Base-by-base conservation (phyloP, 2,113 vertebrate genomes). In the Gyps fulvus region DNA sequence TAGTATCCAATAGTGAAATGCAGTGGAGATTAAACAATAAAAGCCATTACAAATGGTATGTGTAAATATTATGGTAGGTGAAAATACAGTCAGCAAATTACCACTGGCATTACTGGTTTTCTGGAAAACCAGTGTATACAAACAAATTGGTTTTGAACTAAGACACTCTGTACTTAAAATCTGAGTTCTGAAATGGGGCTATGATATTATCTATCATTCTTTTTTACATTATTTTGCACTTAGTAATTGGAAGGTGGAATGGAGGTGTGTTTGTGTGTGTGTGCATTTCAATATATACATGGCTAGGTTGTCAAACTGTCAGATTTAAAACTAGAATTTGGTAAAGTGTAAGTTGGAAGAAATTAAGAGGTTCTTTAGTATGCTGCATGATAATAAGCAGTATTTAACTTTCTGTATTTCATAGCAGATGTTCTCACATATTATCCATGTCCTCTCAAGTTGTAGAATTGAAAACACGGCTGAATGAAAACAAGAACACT, bases 21-120 rank as follows among this genome's bases (percentile, higher is more conserved):
- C 83, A 96, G 83, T 93, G 95, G 90, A 97, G 97, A 98, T 98
- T 97, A 97, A 98, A 97, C 95, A 98, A 97, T 97, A 95, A 96
- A 96, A 97, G 86, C 84, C 97, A 97, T 98, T 98, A 96, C 87
- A 90, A 92, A 86, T 90, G 71, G 90, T 94, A 89, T 97, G 83
- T 95, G 94, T 98, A 98, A 98, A 97, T 98, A 98, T 97, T 97
- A 92, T 93, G 89, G 86, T 95, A 89, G 92, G 74, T 98, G 90
- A 96, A 97, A 97, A 96, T 97, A 93, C 69, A 97, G 95, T 96
- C 94, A 96, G 72, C 57, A 95, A 93, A 97, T 97, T 96, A 96
- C 72, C 47, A 94, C 76, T 85, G 89, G 90, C 84, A 90, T 97
- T 93, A 94, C 96, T 96, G 74, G 67, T 96, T 97, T 96, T 92